Evolutionary conservation across 92 coral and sea anemone genomes (phyloP).

Genomic region (Pocillopora meandrina): DNA sequence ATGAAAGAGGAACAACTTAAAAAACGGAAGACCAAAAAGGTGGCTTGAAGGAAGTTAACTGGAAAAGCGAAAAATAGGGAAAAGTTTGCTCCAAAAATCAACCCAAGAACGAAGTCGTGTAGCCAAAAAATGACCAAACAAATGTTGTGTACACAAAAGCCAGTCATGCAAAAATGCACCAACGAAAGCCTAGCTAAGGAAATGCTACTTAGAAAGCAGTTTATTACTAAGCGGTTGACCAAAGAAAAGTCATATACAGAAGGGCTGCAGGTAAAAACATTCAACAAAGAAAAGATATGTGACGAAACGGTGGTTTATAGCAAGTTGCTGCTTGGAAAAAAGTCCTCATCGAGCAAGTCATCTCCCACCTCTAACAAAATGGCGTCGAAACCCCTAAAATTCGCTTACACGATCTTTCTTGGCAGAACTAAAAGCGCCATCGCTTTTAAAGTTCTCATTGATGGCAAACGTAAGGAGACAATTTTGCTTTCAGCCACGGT

Average conservation of each 20-base stretch:
- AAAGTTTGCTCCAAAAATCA: not conserved
- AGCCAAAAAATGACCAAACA: not conserved
- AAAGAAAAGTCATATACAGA: not conserved
- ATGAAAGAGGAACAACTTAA: not conserved
- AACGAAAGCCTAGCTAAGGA: not conserved
- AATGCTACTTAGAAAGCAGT: not conserved
- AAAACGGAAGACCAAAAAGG: not conserved
- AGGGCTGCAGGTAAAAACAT: not conserved
- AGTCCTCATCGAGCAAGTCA: not conserved
- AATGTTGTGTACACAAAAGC: not conserved
- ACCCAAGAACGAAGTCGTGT: not conserved
- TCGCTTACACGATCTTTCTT: not conserved
- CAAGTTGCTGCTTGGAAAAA: not conserved
- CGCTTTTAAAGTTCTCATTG: conserved; percentile 22
- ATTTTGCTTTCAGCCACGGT: conserved; percentile 21
- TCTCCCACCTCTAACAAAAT: not conserved
- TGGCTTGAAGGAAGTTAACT: not conserved
- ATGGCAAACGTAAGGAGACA: not conserved
- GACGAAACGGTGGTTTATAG: not conserved
- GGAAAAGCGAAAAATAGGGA: not conserved
- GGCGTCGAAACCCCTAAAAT: not conserved
- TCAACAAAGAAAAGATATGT: not conserved
- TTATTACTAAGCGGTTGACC: not conserved
- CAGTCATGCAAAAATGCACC: not conserved
- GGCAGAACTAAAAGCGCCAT: conserved; percentile 7